Base-by-base conservation (phyloP, 2,113 vertebrate genomes). In the Fregata magnificens region DNA sequence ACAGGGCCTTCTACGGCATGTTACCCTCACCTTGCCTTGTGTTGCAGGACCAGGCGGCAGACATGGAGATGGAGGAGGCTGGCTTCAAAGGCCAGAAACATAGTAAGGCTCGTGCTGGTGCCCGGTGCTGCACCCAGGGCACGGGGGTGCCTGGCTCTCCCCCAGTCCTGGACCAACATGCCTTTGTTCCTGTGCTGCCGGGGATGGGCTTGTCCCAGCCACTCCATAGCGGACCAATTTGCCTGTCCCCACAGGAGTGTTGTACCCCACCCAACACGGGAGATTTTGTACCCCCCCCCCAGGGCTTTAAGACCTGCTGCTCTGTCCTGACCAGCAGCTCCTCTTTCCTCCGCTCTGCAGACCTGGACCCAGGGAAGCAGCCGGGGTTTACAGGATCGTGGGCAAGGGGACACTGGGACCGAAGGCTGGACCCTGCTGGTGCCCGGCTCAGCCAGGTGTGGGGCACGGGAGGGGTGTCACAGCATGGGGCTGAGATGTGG, bases 391-490 rank as follows among this genome's bases (percentile, higher is more conserved):
- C 79, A 8, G 82, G 47, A 34, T 26, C 86, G 26, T 66, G 83
- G 61, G 55, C 49, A 40, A 88, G 55, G 85, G 98, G 98, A 82
- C 91, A 80, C 71, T 95, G 94, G 42, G 98, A 98, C 47, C 77
- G 55, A 25, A 96, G 98, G 7, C 52, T 98, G n/a, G 98, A 98
- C 24, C 79, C 97, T 5, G 90, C 98, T 3, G 98, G 97, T 70
- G 92, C 91, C 61, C 90, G 76, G 61, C 97, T 98, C 16, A 93
- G 83, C 53, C 96, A 94, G 53, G 94, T 98, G 56, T 96, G 45
- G 49, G 71, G 10, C 1, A 3, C 0, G 13, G 58, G 31, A 14
- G 10, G 22, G 32, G 21, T 21, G 11, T 40, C 25, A 24, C 56
- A 6, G 12, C 1, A 3, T 21, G 44, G 34, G n/a, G 63, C 29